Conservation (phyloP, 2,113 vertebrate species). For the Poeciliopsis prolifica region DNA sequence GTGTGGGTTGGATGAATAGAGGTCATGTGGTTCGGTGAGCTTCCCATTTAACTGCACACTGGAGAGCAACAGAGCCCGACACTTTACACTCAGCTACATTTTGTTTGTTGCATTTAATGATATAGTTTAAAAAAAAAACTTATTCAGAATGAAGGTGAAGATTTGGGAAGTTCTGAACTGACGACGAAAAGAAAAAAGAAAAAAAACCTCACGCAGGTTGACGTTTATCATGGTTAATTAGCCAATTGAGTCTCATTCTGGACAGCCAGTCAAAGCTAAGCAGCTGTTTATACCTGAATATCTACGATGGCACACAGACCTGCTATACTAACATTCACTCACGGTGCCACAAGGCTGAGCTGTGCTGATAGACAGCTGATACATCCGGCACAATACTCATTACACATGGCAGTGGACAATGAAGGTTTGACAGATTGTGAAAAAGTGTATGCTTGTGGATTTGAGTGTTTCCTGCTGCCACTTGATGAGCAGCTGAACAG, state of each 20-base stretch:
- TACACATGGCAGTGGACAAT: conserved; percentile 10
- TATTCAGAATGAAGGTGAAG: neutral
- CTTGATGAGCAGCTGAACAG: conserved; percentile 31
- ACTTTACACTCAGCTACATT: conserved; percentile 15
- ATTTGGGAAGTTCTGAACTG: neutral
- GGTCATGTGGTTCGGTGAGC: conserved; percentile 43
- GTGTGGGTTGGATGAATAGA: conserved; percentile 44
- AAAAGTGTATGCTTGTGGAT: conserved; percentile 4
- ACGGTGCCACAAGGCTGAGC: conserved; percentile 33
- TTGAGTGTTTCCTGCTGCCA: conserved; percentile 20
- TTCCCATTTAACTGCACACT: conserved; percentile 27
- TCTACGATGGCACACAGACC: conserved; percentile 30
- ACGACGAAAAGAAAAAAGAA: conserved; percentile 14
- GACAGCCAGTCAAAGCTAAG: conserved; percentile 39
- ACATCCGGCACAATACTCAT: conserved; percentile 40
- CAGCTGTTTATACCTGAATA: conserved; percentile 61
- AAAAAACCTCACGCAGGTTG: conserved; percentile 20
- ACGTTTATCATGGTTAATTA: conserved; percentile 55
- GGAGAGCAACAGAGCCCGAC: conserved; percentile 16
- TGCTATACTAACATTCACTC: conserved; percentile 41
- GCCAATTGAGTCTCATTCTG: conserved; percentile 37
- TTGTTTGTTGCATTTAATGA: neutral
- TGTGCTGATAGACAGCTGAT: conserved; percentile 46
- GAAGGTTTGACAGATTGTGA: conserved; percentile 19
- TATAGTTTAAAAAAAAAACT: neutral